phyloP scores from a whole-genome alignment of 2,888 invertebrate species.

The Hemistola chrysoprasaria region DNA sequence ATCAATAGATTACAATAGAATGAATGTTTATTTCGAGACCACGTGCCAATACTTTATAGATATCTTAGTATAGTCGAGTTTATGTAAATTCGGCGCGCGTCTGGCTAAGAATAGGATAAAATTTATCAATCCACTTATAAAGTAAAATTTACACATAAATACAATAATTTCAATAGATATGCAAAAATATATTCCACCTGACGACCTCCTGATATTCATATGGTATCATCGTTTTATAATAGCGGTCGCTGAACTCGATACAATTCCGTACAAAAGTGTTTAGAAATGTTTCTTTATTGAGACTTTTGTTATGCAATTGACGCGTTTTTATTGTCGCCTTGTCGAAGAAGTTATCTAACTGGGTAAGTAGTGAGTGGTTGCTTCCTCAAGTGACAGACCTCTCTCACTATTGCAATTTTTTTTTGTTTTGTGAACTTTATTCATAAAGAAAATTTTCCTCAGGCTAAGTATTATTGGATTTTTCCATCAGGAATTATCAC shows the following conservation, averaged over 20 bases:
- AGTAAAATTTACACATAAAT: conserved; percentile 64
- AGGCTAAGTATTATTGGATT: no score
- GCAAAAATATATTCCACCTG: conserved; percentile 67
- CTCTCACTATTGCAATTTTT: no score
- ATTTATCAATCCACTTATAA: conserved; percentile 31
- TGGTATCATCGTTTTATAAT: conserved; percentile 56
- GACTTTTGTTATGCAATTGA: conserved; percentile 39
- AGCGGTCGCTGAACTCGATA: conserved; percentile 63
- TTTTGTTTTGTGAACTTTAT: no score
- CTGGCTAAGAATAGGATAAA: conserved; percentile 23
- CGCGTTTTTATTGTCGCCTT: conserved; percentile 16
- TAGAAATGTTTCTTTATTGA: conserved; percentile 30
- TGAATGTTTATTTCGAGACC: conserved; percentile 23
- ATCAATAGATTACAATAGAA: conserved; percentile 18
- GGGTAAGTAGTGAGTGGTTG: conserved; percentile 8
- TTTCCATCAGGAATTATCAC: no score
- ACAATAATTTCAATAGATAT: conserved; percentile 61
- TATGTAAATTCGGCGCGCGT: conserved; percentile 54
- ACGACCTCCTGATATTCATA: conserved; percentile 56
- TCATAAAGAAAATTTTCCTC: no score
- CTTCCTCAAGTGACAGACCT: conserved; percentile 2
- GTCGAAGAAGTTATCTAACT: conserved; percentile 3
- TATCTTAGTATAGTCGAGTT: conserved; percentile 38
- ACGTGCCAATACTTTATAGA: conserved; percentile 26
- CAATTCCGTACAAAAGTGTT: conserved; percentile 49